Evolutionary conservation across 2,797 vertebrate genomes (phyloP).

Genomic region (Ciconia nigra): DNA sequence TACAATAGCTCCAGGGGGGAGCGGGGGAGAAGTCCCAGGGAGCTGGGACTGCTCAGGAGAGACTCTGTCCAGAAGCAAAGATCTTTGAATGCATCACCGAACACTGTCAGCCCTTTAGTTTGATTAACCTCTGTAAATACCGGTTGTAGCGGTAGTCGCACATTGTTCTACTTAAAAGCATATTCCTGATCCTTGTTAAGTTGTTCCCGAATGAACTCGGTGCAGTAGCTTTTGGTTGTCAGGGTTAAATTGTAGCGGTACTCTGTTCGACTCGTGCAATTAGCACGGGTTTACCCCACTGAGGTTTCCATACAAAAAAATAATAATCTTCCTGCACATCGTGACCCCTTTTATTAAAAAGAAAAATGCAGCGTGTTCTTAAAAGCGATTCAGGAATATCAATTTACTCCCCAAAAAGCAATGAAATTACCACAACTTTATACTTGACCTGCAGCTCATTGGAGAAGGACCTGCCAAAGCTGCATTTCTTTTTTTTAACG

Average conservation of each 20-base stretch:
- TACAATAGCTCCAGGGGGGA: rapidly evolving
- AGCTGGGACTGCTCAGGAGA: not conserved
- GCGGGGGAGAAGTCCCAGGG: not conserved
- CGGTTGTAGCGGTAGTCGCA: rapidly evolving
- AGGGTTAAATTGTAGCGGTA: not conserved
- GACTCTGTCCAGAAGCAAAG: not conserved
- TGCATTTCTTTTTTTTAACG: not conserved
- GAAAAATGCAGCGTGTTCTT: not conserved
- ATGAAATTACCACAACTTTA: not conserved
- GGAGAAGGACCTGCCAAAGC: slow-evolving; percentile 50
- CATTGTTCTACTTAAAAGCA: rapidly evolving
- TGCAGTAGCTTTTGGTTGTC: not conserved
- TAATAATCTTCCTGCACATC: not conserved
- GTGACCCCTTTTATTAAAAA: not conserved
- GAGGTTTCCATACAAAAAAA: not conserved
- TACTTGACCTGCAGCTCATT: not conserved
- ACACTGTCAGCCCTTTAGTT: not conserved
- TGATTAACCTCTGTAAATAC: not conserved
- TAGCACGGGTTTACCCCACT: not conserved
- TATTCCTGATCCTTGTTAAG: not conserved
- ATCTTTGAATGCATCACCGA: not conserved
- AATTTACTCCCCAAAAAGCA: not conserved
- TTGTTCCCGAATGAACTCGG: rapidly evolving
- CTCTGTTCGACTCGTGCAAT: not conserved
- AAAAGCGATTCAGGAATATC: not conserved